Conservation (phyloP, 2,797 vertebrate species). For the Sebastes nivosus region DNA sequence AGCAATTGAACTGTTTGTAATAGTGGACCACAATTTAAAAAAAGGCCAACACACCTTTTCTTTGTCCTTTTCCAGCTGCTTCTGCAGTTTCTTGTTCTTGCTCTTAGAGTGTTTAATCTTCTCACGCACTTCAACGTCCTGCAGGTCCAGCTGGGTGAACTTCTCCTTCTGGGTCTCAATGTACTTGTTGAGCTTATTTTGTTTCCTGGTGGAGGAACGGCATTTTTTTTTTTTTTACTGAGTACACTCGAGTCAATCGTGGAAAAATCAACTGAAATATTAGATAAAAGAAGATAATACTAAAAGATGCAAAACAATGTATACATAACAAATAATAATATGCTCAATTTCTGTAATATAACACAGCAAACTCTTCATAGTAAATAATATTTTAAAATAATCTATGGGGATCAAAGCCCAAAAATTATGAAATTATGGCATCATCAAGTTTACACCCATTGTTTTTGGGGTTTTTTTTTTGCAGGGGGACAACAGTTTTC, state of each 20-base stretch:
- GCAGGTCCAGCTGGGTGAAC: conserved; percentile 93
- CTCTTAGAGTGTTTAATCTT: conserved; percentile 92
- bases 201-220: conserved; percentile 83
- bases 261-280: background rate
- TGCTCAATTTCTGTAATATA: background rate
- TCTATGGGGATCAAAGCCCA: background rate
- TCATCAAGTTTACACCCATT: background rate
- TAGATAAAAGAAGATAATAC: background rate
- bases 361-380: background rate
- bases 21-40: background rate
- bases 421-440: background rate
- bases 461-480: background rate
- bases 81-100: conserved; percentile 92
- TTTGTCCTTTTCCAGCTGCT: conserved; percentile 94
- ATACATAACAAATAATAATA: background rate
- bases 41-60: conserved; percentile 88
- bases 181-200: conserved; percentile 88
- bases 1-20: conserved; percentile 11
- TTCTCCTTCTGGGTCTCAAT: conserved; percentile 93
- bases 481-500: background rate
- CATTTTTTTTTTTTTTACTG: conserved; percentile 22
- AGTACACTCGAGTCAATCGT: background rate
- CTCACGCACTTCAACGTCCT: conserved; percentile 95
- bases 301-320: background rate
- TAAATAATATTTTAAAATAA: background rate